Percentiles rank a stretch among this genome's conserved stretches.
phyloP scores from a whole-genome alignment of 2,888 invertebrate species.

The Lissocephala sabroskyi region DNA sequence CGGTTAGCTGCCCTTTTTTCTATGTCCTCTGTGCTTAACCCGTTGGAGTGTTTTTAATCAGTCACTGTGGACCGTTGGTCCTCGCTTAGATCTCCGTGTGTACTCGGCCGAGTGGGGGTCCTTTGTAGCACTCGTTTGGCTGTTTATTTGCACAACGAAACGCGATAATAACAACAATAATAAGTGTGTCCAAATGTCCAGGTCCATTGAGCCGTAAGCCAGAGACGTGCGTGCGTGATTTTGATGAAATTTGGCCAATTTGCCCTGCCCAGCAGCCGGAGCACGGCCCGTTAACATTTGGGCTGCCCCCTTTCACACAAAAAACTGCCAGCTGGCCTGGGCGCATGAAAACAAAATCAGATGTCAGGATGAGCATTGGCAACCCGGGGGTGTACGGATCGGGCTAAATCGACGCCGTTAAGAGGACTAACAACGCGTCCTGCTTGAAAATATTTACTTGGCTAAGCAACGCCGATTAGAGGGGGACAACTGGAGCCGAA shows the following conservation, averaged over 20 bases:
- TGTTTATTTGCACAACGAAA: slow-evolving; percentile 60
- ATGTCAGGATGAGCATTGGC: slow-evolving; percentile 28
- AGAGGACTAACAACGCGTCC: slow-evolving; percentile 17
- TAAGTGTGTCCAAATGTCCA: slow-evolving; percentile 41
- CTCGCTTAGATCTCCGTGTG: too few species aligned
- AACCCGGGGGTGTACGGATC: not conserved
- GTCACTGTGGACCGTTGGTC: too few species aligned
- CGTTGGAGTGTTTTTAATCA: too few species aligned
- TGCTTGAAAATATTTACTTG: slow-evolving; percentile 62
- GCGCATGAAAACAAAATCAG: slow-evolving; percentile 38
- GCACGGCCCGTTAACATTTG: not conserved
- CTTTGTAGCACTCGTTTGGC: slow-evolving; percentile 57
- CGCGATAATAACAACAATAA: slow-evolving; percentile 58
- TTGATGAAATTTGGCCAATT: slow-evolving; percentile 67
- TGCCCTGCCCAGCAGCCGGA: too few species aligned
- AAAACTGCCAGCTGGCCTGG: slow-evolving; percentile 3
- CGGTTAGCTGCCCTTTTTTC: too few species aligned
- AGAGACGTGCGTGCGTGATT: slow-evolving; percentile 49
- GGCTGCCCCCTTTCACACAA: not conserved
- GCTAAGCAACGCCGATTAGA: slow-evolving; percentile 59
- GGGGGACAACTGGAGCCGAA: slow-evolving; percentile 20
- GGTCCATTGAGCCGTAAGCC: slow-evolving; percentile 12
- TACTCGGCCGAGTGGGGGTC: too few species aligned
- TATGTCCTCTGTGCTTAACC: too few species aligned
- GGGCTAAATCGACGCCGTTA: too few species aligned